Conservation (phyloP, 23 tunicate genomes). For the Ascidia mentula region DNA sequence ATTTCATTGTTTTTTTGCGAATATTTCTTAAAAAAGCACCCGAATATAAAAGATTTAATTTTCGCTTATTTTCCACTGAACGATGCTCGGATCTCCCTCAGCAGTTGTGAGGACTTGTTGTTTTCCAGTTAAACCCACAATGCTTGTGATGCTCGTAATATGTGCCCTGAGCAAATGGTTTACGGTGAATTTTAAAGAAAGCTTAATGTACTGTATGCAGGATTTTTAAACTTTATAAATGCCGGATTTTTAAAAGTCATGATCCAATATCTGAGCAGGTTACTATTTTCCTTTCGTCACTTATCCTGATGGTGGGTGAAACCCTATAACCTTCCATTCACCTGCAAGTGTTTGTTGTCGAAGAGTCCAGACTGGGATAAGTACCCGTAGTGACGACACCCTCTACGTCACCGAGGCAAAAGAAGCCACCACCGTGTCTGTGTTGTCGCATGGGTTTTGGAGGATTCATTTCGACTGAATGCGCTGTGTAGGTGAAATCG, state of each 20-base stretch:
- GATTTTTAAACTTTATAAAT: too few relatives aligned
- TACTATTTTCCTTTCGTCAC: too few relatives aligned
- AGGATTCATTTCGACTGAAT: not conserved
- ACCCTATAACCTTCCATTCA: not conserved
- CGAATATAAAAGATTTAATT: too few relatives aligned
- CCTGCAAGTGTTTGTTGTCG: not conserved
- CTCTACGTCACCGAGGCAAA: not conserved
- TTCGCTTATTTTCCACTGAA: not conserved
- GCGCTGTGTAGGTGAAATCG: not conserved
- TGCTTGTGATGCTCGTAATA: not conserved
- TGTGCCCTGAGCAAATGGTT: not conserved
- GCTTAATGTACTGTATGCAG: too few relatives aligned
- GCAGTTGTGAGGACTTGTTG: not conserved
- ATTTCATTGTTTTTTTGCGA: too few relatives aligned
- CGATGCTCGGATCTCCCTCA: not conserved
- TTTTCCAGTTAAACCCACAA: not conserved
- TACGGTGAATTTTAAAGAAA: too few relatives aligned
- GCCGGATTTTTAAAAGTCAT: too few relatives aligned
- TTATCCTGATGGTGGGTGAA: not conserved
- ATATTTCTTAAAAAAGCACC: too few relatives aligned
- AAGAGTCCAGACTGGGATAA: not conserved
- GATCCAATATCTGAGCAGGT: too few relatives aligned
- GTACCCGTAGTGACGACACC: slow-evolving; percentile 1
- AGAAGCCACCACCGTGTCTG: not conserved
- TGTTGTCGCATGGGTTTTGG: not conserved